These are phyloP conservation scores for Ophion costatus DNA, from an alignment of 2,888 invertebrate genomes.

Conservation along the genomic window DNA sequence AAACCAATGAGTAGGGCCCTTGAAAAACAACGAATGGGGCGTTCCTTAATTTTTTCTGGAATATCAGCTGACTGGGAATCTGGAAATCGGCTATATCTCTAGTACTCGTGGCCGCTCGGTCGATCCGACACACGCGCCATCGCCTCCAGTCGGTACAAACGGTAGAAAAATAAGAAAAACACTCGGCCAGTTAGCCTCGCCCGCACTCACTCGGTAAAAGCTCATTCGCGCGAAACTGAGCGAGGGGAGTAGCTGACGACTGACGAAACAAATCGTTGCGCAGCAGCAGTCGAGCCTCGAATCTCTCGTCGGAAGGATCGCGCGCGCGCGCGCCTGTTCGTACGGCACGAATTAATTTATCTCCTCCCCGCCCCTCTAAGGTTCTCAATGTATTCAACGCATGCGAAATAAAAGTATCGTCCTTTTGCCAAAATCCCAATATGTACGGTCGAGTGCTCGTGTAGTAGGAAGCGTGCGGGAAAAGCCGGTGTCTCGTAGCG, in stretches of 20 bases:
- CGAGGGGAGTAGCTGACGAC: slow-evolving; percentile 31
- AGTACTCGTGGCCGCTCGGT: no score
- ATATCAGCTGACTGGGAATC: no score
- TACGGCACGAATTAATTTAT: slow-evolving; percentile 3
- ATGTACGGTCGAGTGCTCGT: slow-evolving; percentile 78
- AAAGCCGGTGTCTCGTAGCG: no score
- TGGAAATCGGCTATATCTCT: no score
- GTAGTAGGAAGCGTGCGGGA: slow-evolving; percentile 73
- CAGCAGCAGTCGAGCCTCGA: slow-evolving; percentile 38
- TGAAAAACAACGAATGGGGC: no score
- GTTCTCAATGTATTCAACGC: slow-evolving; percentile 72
- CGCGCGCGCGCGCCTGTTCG: slow-evolving; percentile 3
- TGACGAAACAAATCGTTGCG: slow-evolving; percentile 2
- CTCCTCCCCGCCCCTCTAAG: neutral
- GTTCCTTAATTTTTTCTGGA: no score
- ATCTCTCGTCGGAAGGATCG: slow-evolving; percentile 15
- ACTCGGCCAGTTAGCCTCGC: neutral
- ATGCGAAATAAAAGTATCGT: slow-evolving; percentile 66
- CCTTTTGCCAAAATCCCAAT: slow-evolving; percentile 49
- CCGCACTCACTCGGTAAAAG: neutral
- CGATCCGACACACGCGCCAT: no score
- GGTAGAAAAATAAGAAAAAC: no score
- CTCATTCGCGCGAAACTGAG: neutral
- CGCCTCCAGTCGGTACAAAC: no score
- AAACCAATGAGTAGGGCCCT: no score